Evolutionary conservation across 2,113 vertebrate species (phyloP).

Genomic region (Phylloscopus trochiloides): DNA sequence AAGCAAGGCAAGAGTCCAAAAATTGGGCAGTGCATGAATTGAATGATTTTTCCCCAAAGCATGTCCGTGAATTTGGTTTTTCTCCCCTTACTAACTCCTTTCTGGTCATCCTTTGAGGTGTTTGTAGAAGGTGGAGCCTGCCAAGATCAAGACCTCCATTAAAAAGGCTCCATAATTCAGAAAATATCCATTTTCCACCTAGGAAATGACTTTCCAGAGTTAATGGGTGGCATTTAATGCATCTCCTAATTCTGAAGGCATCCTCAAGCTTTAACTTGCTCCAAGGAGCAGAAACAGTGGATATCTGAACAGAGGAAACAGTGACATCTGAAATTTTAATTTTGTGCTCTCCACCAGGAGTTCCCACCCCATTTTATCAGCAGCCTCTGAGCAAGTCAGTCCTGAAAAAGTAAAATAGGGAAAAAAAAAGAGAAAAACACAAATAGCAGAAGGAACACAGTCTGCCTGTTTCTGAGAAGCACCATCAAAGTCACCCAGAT

Average conservation of each 20-base stretch:
- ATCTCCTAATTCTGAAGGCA: background rate
- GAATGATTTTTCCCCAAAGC: background rate
- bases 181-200: background rate
- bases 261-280: background rate
- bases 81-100: background rate
- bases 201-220: background rate
- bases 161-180: background rate
- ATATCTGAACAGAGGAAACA: background rate
- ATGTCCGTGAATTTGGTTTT: background rate
- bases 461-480: background rate
- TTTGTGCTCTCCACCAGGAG: background rate
- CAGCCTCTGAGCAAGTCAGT: background rate
- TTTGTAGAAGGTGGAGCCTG: background rate
- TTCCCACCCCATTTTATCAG: background rate
- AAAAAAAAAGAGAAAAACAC: rapidly evolving
- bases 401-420: background rate
- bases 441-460: background rate
- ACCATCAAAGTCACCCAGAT: background rate
- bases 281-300: background rate
- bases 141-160: background rate
- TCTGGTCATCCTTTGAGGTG: background rate
- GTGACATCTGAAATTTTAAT: background rate
- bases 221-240: background rate
- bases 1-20: background rate
- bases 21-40: background rate